These are phyloP conservation scores for Silurus asotus DNA, from an alignment of 2,113 vertebrate genomes.

Conservation along the genomic window DNA sequence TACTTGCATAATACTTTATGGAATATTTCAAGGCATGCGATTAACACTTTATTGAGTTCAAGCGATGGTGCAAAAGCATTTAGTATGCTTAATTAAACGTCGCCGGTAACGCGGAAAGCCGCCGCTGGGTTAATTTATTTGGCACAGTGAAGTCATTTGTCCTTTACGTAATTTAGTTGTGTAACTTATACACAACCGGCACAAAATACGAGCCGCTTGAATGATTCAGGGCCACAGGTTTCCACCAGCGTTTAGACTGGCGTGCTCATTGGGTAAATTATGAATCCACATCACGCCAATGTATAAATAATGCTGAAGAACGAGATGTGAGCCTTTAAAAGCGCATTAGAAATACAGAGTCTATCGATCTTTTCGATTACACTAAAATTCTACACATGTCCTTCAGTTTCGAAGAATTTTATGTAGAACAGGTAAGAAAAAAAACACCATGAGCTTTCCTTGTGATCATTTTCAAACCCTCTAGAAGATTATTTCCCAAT, in stretches of 20 bases:
- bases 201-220: neutral
- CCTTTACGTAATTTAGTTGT: neutral
- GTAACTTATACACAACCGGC: neutral
- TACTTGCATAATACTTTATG: neutral
- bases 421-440: neutral
- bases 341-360: neutral
- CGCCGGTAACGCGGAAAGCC: neutral
- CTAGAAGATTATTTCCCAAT: too few species aligned
- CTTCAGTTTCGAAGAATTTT: neutral
- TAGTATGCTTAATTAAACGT: neutral
- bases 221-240: neutral
- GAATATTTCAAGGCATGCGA: neutral
- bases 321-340: neutral
- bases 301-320: too few species aligned
- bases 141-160: neutral
- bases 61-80: neutral
- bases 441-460: neutral
- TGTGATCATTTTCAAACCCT: too few species aligned
- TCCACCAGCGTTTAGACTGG: neutral
- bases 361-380: neutral
- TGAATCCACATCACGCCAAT: neutral
- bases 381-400: neutral
- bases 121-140: neutral
- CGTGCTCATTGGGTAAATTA: neutral
- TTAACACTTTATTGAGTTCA: neutral